Percentiles rank a stretch among this genome's conserved stretches.
Conservation (phyloP, 1,140 invertebrate genomes). For the Drosophila novamexicana region DNA sequence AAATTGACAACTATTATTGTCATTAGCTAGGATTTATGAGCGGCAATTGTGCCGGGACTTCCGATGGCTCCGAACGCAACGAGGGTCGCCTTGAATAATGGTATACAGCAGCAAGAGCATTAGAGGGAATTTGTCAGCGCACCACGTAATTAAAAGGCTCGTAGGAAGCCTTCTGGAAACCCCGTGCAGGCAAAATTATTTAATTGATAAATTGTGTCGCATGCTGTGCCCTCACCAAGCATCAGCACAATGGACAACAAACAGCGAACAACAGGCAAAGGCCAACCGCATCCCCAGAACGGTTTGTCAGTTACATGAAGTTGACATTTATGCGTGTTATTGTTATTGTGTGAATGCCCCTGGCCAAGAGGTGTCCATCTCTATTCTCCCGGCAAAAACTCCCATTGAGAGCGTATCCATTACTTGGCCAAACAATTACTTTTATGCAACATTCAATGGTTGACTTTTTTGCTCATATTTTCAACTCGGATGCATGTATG, state of each 20-base stretch:
- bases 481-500: constrained; percentile 15
- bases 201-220: constrained; percentile 79
- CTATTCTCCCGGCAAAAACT: constrained; percentile 9
- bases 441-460: constrained; percentile 54
- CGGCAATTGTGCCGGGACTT: constrained; percentile 40
- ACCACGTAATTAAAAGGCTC: constrained; percentile 68
- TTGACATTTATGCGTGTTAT: constrained; percentile 76
- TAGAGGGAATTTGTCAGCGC: constrained; percentile 66
- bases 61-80: constrained; percentile 2
- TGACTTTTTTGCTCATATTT: constrained; percentile 34
- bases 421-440: constrained; percentile 76
- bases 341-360: constrained; percentile 40
- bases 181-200: constrained; percentile 25
- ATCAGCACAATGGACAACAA: constrained; percentile 19
- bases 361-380: constrained; percentile 20
- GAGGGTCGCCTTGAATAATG: constrained; percentile 12
- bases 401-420: constrained; percentile 76
- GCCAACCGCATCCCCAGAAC: constrained; percentile 31
- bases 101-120: constrained; percentile 3
- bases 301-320: constrained; percentile 70
- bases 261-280: constrained; percentile 17
- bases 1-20: constrained; percentile 78
- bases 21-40: constrained; percentile 73
- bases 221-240: constrained; percentile 62
- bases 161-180: background rate